Percentiles rank a stretch among this genome's conserved stretches.
Conservation (phyloP, 2,888 invertebrate genomes). For the Parelbella ahira region DNA sequence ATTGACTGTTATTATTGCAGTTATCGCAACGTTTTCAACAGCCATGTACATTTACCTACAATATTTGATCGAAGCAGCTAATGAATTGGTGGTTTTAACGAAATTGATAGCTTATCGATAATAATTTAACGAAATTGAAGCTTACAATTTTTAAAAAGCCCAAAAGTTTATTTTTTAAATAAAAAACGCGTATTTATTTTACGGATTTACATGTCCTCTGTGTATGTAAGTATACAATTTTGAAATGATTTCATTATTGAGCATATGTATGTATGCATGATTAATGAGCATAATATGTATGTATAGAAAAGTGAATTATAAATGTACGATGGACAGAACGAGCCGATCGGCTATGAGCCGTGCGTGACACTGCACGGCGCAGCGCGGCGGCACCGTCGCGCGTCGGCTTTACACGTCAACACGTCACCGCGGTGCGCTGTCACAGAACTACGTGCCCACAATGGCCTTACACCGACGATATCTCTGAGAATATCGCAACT, state of each 20-base stretch:
- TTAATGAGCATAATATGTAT: no score
- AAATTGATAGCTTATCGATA: neutral
- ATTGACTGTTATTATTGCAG: conserved; percentile 9
- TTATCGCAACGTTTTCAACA: conserved; percentile 16
- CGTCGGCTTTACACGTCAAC: conserved; percentile 61
- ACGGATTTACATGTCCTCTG: no score
- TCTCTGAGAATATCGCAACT: no score
- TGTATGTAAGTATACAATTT: no score
- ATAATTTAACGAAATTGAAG: neutral
- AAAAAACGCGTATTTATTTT: no score
- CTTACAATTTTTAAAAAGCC: no score
- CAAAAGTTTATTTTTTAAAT: no score
- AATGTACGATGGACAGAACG: no score
- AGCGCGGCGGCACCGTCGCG: conserved; percentile 38
- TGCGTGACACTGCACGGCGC: conserved; percentile 47
- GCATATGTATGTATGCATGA: no score
- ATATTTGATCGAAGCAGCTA: conserved; percentile 4
- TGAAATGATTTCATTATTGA: no score
- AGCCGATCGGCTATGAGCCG: conserved; percentile 16
- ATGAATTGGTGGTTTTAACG: neutral
- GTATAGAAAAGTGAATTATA: no score
- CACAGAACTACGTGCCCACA: conserved; percentile 50
- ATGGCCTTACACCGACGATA: no score
- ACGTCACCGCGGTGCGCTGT: conserved; percentile 37
- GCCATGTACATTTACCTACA: neutral